Base-by-base conservation (phyloP, 1,140 invertebrate species). In the Glossosoma conforme region DNA sequence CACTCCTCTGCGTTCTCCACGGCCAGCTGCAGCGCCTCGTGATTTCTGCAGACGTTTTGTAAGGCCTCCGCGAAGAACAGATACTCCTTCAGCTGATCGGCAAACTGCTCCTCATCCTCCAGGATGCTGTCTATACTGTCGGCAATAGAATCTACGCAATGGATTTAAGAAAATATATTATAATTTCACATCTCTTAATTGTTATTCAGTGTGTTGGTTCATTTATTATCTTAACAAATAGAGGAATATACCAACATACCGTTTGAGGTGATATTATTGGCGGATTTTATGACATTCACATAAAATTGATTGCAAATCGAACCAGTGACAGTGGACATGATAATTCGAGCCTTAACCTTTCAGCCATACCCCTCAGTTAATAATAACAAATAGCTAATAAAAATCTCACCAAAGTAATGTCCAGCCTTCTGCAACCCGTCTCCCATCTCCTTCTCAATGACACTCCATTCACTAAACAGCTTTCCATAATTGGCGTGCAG, bases 71-170 rank as follows among this genome's bases (percentile, higher is more conserved):
- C 83, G 65, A 83, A 89, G 60, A 86, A 87, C 44, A 87, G 68
- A 68, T 90, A 92, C 68, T 91, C 89, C 67, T 91, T 91, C 40
- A 92, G 69, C 66, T 91, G 88, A 69, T 92, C 89, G 0, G 85
- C 84, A 51, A 88, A 78, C 57, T 89, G 77, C 62, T 91, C 88
- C 66, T 91, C 88, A 60, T 91, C 87, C 65, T 91, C 88, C 14
- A 90, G 68, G 24, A 81, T 77, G 1, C 81, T 78, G 65, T 90
- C 87, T 65, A 89, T 86, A 38, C 80, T 79, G 22, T 85, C 81
- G 25, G 85, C 83, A 68, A 87, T 81, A 45, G 87, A 88, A 76
- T 91, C 88, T 78, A n/a, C n/a, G n/a, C n/a, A n/a, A n/a, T n/a
- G n/a, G n/a, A 14, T 8, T 42, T n/a, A 19, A 24, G 15, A 11